Conservation (phyloP, 2,113 vertebrate species). For the Galemys pyrenaicus region DNA sequence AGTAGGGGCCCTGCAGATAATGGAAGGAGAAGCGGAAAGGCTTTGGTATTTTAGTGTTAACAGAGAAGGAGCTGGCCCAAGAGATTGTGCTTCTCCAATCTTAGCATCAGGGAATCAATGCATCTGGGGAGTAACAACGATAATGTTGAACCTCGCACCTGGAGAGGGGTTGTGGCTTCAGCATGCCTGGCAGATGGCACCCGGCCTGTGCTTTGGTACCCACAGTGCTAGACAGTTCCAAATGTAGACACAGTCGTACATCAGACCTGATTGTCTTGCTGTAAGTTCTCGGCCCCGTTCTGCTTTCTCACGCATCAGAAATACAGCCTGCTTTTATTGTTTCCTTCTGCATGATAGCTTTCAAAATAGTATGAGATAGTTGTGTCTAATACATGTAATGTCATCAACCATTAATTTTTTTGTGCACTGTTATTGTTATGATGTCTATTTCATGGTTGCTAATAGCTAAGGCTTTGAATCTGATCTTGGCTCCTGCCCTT, state of each 20-base stretch:
- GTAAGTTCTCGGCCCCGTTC: background rate
- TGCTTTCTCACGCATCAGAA: background rate
- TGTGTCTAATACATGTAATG: background rate
- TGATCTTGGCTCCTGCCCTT: background rate
- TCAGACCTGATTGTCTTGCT: background rate
- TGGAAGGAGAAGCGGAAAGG: background rate
- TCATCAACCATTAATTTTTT: background rate
- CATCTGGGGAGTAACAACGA: background rate
- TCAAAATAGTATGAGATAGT: background rate
- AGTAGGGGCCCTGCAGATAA: background rate
- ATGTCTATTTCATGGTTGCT: background rate
- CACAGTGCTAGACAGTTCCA: background rate
- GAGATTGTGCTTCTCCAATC: background rate
- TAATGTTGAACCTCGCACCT: background rate
- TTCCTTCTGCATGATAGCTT: background rate
- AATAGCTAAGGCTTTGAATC: background rate
- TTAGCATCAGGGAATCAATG: background rate
- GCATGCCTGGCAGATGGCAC: background rate
- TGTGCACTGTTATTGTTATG: background rate
- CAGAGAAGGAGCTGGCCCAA: constrained; percentile 4
- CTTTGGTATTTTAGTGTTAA: background rate
- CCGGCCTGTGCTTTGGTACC: constrained; percentile 11
- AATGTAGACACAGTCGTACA: background rate
- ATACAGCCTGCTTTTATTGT: background rate
- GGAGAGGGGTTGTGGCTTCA: constrained; percentile 21